Evolutionary conservation across 2,113 vertebrate species (phyloP).

Genomic region (Madoqua kirkii): DNA sequence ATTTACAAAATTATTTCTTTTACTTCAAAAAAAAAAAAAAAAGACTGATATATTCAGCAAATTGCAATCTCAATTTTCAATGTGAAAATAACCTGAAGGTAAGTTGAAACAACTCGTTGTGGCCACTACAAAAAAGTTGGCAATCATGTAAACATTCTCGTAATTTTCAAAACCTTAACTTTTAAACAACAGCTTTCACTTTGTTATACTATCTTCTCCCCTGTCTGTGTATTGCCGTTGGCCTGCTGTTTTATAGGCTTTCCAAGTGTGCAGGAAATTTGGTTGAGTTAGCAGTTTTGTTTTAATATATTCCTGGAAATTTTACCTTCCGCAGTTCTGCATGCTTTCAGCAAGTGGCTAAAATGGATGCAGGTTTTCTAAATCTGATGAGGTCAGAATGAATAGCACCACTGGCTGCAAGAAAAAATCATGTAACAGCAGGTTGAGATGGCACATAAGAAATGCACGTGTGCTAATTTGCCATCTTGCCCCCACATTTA

Average conservation of each 20-base stretch:
- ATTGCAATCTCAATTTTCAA: not conserved
- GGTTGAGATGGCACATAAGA: not conserved
- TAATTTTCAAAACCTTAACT: constrained; percentile 36
- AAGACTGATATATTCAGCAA: not conserved
- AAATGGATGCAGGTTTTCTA: constrained; percentile 44
- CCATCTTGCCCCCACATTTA: not conserved
- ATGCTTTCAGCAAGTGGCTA: constrained; percentile 43
- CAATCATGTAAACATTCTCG: not conserved
- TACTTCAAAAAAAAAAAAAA: not conserved
- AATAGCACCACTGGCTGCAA: not conserved
- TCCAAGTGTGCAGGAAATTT: constrained; percentile 52
- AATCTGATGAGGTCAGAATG: not conserved
- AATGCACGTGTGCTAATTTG: not conserved
- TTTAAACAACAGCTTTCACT: constrained; percentile 53
- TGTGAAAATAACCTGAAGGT: constrained; percentile 5
- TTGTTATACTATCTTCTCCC: not conserved
- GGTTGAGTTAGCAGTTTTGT: constrained; percentile 52
- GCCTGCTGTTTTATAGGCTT: constrained; percentile 49
- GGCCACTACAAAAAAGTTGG: not conserved
- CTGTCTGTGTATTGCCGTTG: constrained; percentile 18
- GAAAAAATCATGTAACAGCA: not conserved
- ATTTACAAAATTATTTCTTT: constrained; percentile 3
- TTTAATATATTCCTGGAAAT: constrained; percentile 65
- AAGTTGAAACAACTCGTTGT: not conserved
- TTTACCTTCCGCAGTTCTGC: constrained; percentile 47